Base-by-base conservation (phyloP, 2,797 vertebrate genomes). In the Sebastes itinus region DNA sequence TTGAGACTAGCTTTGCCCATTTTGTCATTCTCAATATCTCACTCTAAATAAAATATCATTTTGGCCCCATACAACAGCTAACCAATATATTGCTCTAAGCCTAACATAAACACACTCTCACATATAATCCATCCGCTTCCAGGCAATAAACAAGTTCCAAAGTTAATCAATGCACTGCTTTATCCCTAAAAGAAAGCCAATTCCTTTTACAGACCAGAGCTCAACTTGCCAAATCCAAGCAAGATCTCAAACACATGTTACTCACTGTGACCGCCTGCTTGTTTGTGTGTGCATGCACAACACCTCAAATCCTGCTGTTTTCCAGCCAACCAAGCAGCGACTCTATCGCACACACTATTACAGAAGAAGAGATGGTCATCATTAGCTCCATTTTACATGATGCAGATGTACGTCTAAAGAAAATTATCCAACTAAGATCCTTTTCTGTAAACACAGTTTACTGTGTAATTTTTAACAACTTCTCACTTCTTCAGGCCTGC, bases 211-310 rank as follows among this genome's bases (percentile, higher is more conserved):
- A 89, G 54, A 54, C 62, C 59, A 52, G 68, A 49, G 58, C 80
- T 87, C 59, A 87, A 88, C 71, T 77, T 87, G 81, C 85, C 83
- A 92, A 91, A 85, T 83, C 80, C 74, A 55, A 78, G 65, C 27
- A 82, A 86, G 84, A 89, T 90, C 83, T 85, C 55, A 84, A 89
- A 91, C 85, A 92, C 76, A 89, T 85, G 90, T 80, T 75, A 62
- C 14, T 23, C 42, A 56, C 33, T 79, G 30, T 58, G 61, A 61
- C 54, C 42, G 33, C 22, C 54, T 63, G 61, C 38, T n/a, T 75
- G 66, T 74, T 56, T 67, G 55, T 72, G 49, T 69, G 68, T 74
- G 49, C 3, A 32, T 27, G 46, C 18, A 52, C 23, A 79, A 33
- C 75, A 84, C 74, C 64, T 38, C 64, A 72, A 54, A 77, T 23